phyloP scores from a whole-genome alignment of 2,797 vertebrate species.

The Gambusia yucatana region DNA sequence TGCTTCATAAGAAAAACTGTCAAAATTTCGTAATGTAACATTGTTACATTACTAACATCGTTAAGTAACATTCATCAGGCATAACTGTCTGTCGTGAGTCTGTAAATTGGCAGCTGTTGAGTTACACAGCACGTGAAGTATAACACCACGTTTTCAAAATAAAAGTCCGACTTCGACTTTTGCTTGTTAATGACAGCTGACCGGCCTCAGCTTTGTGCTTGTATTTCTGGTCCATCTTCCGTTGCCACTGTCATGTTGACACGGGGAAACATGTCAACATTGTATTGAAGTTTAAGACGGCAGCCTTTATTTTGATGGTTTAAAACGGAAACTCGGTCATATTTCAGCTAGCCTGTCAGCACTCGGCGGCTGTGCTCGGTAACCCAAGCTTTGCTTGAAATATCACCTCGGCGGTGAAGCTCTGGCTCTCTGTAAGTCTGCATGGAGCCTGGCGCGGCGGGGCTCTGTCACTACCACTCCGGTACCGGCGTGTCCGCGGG shows the following conservation, averaged over 20 bases:
- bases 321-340: neutral
- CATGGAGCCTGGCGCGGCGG: slow-evolving; percentile 62
- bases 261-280: neutral
- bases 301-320: slow-evolving; percentile 47
- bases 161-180: neutral
- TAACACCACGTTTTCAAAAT: slow-evolving; percentile 32
- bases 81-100: neutral
- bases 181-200: too few relatives aligned
- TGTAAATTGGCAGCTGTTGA: slow-evolving; percentile 9
- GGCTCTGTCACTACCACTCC: slow-evolving; percentile 46
- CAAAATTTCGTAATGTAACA: neutral
- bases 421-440: slow-evolving; percentile 70
- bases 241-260: neutral
- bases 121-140: slow-evolving; percentile 1
- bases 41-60: too few relatives aligned
- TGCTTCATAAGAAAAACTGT: neutral
- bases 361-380: slow-evolving; percentile 64
- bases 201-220: neutral
- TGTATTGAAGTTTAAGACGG: neutral
- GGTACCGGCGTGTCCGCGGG: slow-evolving; percentile 46
- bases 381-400: slow-evolving; percentile 75
- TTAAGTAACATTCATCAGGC: neutral
- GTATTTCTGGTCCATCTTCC: neutral
- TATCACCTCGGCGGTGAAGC: slow-evolving; percentile 39
- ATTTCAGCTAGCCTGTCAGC: neutral